Evolutionary conservation across 2,888 invertebrate genomes (phyloP).

Genomic region (Drosophila diplacantha): DNA sequence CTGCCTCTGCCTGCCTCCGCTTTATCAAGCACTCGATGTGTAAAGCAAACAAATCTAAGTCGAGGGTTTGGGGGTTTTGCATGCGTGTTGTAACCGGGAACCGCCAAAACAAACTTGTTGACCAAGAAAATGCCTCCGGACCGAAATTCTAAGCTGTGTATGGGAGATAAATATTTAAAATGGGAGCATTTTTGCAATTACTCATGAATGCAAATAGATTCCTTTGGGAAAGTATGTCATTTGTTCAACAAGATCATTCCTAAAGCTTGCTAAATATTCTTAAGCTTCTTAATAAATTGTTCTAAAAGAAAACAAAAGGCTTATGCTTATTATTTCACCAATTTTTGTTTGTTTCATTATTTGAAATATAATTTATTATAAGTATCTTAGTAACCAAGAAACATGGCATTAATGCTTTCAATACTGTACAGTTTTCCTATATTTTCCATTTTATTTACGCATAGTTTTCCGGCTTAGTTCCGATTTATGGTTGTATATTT

Average conservation of each 20-base stretch:
- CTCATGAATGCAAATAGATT: background rate
- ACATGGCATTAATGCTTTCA: background rate
- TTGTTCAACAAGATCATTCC: background rate
- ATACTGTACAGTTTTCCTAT: background rate
- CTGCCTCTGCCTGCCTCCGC: background rate
- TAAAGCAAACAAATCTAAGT: slow-evolving; percentile 24
- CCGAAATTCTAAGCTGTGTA: background rate
- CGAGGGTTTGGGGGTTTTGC: slow-evolving; percentile 26
- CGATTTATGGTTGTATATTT: background rate
- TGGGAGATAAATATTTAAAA: background rate
- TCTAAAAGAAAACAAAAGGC: accelerated
- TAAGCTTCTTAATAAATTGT: background rate
- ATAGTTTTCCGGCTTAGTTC: background rate
- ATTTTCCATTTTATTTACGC: background rate
- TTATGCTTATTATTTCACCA: background rate
- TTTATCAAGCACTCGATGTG: slow-evolving; percentile 43
- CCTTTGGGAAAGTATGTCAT: background rate
- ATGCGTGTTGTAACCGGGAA: slow-evolving; percentile 8
- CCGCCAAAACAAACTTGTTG: slow-evolving; percentile 9
- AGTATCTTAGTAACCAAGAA: background rate
- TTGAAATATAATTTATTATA: no score
- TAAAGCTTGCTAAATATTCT: background rate
- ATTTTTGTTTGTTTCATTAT: background rate
- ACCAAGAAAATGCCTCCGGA: slow-evolving; percentile 4
- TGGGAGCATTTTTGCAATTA: background rate